Base-by-base conservation (phyloP, 2,888 invertebrate species). In the Troides oblongomaculatus region DNA sequence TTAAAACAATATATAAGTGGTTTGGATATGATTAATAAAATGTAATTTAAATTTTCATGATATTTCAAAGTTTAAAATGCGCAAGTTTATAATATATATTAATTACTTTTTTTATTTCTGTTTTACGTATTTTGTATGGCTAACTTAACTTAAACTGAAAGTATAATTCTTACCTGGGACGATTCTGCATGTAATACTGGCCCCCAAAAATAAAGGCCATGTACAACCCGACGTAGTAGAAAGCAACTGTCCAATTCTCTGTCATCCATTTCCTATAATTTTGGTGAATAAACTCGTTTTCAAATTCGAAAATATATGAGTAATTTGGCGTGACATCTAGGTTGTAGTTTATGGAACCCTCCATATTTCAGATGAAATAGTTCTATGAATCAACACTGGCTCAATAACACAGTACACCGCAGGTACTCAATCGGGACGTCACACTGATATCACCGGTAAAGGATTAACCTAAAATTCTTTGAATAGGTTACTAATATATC, bases 181-280 rank as follows among this genome's bases (percentile, higher is more conserved):
- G 94, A 82, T 95, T 95, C 85, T 97, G 96, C 99, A 99, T 99
- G 84, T 96, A 96, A 82, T 97, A 95, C 86, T 98, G 98, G 62
- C 98, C 98, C 74, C 96, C 96, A 88, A 98, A 99, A 81, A 99
- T 97, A 74, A 98, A 94, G 74, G 97, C 94, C 95, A 99, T 97
- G 88, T 99, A 99, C 76, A 97, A 93, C 75, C 97, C 97, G 75
- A 97, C 93, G 84, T 96, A 96, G 82, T 98, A 97, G 90, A 98
- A 97, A 69, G 97, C 97, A 84, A 96, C 95, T 70, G 97, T 97
- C 99, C 99, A 99, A 89, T 99, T 97, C 81, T 97, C 95, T 76
- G 96, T 95, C 98, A 99, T 99, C 98, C 99, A 99, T 91, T 95
- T 95, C 84, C 96, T 95, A 78, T 97, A 97, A 78, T 96, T 95